Evolutionary conservation across 2,888 invertebrate species (phyloP).

Genomic region (Leptopilina myrica): DNA sequence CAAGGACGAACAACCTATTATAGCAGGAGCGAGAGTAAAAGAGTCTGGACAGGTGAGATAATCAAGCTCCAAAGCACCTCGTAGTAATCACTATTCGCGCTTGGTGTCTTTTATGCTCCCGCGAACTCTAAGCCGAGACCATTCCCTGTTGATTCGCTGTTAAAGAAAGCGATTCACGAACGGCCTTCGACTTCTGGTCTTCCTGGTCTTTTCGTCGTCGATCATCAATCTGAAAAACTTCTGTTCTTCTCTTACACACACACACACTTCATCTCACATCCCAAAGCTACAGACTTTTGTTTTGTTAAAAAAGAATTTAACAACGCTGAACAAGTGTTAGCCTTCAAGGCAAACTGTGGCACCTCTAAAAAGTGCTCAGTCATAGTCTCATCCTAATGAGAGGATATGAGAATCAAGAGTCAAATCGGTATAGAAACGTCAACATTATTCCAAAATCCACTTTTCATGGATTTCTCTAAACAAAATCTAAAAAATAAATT

Average conservation of each 20-base stretch:
- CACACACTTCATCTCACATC: not conserved
- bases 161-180: conserved; percentile 29
- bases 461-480: not conserved
- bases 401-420: conserved; percentile 7
- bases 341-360: conserved; percentile 30
- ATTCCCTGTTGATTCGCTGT: conserved; percentile 37
- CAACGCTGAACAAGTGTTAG: conserved; percentile 30
- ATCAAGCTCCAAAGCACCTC: conserved; percentile 71
- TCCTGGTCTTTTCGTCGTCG: conserved; percentile 35
- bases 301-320: conserved; percentile 32
- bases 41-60: conserved; percentile 74
- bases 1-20: conserved; percentile 70
- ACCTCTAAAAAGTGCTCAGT: conserved; percentile 29
- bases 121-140: conserved; percentile 49
- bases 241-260: not conserved
- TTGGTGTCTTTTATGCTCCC: conserved; percentile 66
- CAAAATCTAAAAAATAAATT: not conserved
- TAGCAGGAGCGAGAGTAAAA: conserved; percentile 72
- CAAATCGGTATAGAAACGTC: conserved; percentile 8
- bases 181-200: conserved; percentile 40
- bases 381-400: conserved; percentile 38
- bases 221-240: conserved; percentile 11
- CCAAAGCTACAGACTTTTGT: conserved; percentile 18
- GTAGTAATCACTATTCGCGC: conserved; percentile 71
- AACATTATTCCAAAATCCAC: not conserved